Conservation (phyloP, 2,888 invertebrate species). For the Carterocephalus palaemon region DNA sequence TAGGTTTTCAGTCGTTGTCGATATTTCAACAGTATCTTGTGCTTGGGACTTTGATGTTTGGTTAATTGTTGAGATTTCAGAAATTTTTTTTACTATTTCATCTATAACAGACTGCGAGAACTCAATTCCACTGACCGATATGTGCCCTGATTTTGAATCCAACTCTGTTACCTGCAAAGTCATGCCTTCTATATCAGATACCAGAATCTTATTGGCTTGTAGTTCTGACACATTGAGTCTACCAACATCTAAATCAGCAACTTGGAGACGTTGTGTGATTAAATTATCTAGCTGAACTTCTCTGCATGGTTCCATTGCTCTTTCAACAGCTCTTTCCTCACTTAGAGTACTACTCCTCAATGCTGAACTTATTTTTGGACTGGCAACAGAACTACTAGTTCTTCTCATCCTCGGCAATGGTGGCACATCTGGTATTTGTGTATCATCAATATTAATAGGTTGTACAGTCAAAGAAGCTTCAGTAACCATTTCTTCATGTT, state of each 20-base stretch:
- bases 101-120: conserved; percentile 84
- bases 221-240: conserved; percentile 87
- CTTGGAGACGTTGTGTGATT: conserved; percentile 82
- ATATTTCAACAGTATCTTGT: conserved; percentile 37
- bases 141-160: conserved; percentile 83
- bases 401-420: conserved; percentile 63
- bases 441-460: conserved; percentile 79
- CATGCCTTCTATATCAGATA: conserved; percentile 88
- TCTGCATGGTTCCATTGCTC: conserved; percentile 52
- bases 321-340: conserved; percentile 56
- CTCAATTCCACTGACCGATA: conserved; percentile 83
- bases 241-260: conserved; percentile 88
- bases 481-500: conserved; percentile 80
- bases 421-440: conserved; percentile 64
- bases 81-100: conserved; percentile 80
- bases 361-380: conserved; percentile 24
- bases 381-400: conserved; percentile 39
- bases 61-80: conserved; percentile 62
- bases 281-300: conserved; percentile 68
- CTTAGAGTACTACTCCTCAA: conserved; percentile 21
- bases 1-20: conserved; percentile 37
- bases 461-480: conserved; percentile 83
- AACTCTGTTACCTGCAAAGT: conserved; percentile 85
- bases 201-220: conserved; percentile 87
- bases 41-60: conserved; percentile 32